Base-by-base conservation (phyloP, 2,113 vertebrate genomes). In the Litocranius walleri region DNA sequence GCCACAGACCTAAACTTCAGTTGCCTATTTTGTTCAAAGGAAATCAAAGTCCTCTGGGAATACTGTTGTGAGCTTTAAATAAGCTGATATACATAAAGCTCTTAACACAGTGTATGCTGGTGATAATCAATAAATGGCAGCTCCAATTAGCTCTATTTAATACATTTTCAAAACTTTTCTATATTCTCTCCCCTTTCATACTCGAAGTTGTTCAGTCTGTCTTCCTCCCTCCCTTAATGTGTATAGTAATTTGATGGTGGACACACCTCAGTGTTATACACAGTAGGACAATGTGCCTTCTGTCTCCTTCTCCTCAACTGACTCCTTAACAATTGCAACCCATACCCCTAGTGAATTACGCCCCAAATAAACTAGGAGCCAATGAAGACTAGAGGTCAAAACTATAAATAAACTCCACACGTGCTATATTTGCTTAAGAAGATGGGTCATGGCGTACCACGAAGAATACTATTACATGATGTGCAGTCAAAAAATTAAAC, bases 391-490 rank as follows among this genome's bases (percentile, higher is more conserved):
- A 86, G 87, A 97, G 67, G 88, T 95, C 88, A 95, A 84, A 85
- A 71, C n/a, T 96, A 97, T 95, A 94, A 97, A 98, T 98, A 98
- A 89, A 88, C 59, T 62, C 30, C 59, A 80, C 77, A n/a, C 5
- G 5, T 59, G 59, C 84, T 90, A 36, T 30, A 88, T 87, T 90
- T 91, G 88, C 85, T 80, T 77, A 92, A 83, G 43, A 82, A 88
- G 89, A 57, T 54, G 61, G 86, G n/a, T 96, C 90, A 45, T 0
- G 5, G 36, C 36, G n/a, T 30, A 11, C 23, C 7, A 1, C 12
- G 36, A n/a, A 84, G 50, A 91, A 78, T 2, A 7, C 74, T 50
- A 52, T 25, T 50, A 13, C 23, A 0, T 61, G 12, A 45, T 14
- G 8, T 87, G 71, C 59, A 82, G 57, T 40, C 64, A 78, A 83